Evolutionary conservation across 2,888 invertebrate species (phyloP), one percentile per base, ranked within the genome.

Genomic region (Cremastinae sp.): DNA sequence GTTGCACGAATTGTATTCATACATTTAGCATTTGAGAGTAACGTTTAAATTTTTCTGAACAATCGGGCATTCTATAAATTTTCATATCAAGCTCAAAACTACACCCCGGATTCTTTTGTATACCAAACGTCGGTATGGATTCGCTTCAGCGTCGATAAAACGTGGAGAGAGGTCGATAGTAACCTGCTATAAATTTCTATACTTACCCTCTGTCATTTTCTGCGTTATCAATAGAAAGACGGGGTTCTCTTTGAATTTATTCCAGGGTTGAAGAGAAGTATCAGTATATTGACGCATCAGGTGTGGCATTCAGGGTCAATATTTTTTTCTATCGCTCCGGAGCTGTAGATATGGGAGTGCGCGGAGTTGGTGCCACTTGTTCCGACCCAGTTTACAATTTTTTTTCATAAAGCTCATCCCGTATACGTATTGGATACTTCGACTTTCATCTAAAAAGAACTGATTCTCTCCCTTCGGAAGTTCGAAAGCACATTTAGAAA

Each of bases 271-370:
- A 79, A 74, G 82, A 82, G 80, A 81, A 80, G 80, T 83, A 82
- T 74, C 78, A 82, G 83, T 83, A n/a, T n/a, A 84, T 85, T 84
- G 84, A 85, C 79, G 83, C 85, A n/a, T n/a, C n/a, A 87, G 86
- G 84, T 85, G 84, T 83, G 85, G 83, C 82, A 75, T 74, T 79
- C 71, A 77, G 82, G 83, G 84, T 84, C 84, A 86, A 86, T 82
- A 85, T 82, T 81, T 85, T 81, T 79, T 82, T 80, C 66, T 78
- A 71, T 80, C 45, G 75, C 45, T 55, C 74, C 73, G 79, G 78
- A 75, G 64, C 76, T 59, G n/a, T n/a, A n/a, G n/a, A 28, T 2
- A 28, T 28, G 28, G 28, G 5, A 5, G 28, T 28, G 28, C 28
- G 28, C 5, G 28, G 2, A 2, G 5, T n/a, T 47, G 45, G 65